These are phyloP conservation scores for Coenobita brevimanus DNA, from an alignment of 1,140 invertebrate genomes.

Conservation along the genomic window DNA sequence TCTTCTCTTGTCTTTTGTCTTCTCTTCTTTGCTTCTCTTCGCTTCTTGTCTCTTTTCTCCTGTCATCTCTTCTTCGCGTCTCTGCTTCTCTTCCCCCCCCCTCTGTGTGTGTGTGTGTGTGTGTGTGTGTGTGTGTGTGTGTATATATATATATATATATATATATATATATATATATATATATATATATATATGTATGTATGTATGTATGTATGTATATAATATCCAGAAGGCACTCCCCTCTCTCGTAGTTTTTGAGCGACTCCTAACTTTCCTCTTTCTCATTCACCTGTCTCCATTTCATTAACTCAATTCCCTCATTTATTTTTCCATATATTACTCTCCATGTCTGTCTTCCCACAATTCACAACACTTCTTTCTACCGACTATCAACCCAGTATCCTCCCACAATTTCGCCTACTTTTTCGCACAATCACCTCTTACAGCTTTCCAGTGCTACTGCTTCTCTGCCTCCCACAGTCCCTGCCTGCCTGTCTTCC, in stretches of 20 bases:
- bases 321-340: background rate
- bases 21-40: too few species aligned
- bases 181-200: conserved; percentile 21
- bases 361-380: too few species aligned
- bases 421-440: background rate
- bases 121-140: background rate
- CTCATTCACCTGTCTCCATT: background rate
- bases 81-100: background rate
- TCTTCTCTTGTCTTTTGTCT: too few species aligned
- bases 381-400: too few species aligned
- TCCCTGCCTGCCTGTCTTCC: background rate
- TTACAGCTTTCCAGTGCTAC: background rate
- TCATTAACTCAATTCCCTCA: background rate
- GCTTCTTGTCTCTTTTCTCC: background rate
- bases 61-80: too few species aligned
- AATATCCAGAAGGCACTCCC: too few species aligned
- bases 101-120: too few species aligned
- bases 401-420: too few species aligned
- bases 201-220: conserved; percentile 8
- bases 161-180: conserved; percentile 45
- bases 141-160: conserved; percentile 39
- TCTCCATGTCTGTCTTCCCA: background rate
- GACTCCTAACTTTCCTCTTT: background rate
- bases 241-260: background rate
- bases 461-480: background rate